Base-by-base conservation (phyloP, 2,113 vertebrate species). In the Hippocampus abdominalis region DNA sequence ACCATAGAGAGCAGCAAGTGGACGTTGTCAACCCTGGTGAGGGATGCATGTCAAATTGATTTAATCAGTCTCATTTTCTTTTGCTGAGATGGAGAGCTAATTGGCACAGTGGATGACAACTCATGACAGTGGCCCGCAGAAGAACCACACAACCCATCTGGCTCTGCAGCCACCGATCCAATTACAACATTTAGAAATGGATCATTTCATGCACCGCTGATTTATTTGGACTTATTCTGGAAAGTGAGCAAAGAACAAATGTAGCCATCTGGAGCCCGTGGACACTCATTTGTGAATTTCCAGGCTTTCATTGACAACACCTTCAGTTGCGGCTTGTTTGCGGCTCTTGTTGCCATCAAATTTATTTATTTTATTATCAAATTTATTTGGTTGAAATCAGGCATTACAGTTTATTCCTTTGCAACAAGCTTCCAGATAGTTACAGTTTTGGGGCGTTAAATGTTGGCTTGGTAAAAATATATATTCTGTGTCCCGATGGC, bases 21-120 rank as follows among this genome's bases (percentile, higher is more conserved):
- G 23, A 12, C 23, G n/a, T 25, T 27, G 11, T 13, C 11, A 57
- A 57, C 11, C 13, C 11, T 27, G 12, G 54, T 57, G 54, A 57
- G 23, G 23, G 51, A n/a, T 53, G 49, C 51, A 10, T 53, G 21
- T 64, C 4, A 64, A 64, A 23, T 27, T 57, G 23, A 36, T 36
- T 20, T 15, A 15, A 23, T 77, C 69, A 64, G 85, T 88, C 85
- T 86, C 85, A 13, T 63, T 74, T 79, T 79, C 73, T 49, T 64
- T 82, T 39, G 74, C 68, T 61, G n/a, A 12, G 29, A 42, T 72
- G 81, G 71, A 72, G 75, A 51, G 68, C 73, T 9, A 64, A 32
- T 59, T 0, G 39, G 54, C 80, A 71, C 60, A 0, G 59, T 63
- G 75, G 69, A 82, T 70, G 78, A 80, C 64, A 8, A 48, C 20